phyloP scores from a whole-genome alignment of 2,113 vertebrate species.

The Balaeniceps rex region DNA sequence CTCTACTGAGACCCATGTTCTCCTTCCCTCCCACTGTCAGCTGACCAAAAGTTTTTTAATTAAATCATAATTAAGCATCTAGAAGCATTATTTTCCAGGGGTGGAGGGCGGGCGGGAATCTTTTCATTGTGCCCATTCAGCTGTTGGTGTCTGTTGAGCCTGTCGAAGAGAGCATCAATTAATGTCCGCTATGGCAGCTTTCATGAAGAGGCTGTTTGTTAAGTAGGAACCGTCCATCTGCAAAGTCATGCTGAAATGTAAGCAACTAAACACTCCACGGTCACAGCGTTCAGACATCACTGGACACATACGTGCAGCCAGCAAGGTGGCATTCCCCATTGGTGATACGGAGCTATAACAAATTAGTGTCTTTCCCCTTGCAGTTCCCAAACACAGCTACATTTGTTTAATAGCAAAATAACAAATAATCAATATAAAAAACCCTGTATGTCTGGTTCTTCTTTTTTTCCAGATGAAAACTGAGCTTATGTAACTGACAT shows the following conservation, averaged over 20 bases:
- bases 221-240: not conserved
- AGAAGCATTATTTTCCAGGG: not conserved
- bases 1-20: not conserved
- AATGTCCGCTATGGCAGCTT: not conserved
- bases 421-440: not conserved
- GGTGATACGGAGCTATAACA: not conserved
- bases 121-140: constrained; percentile 13
- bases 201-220: not conserved
- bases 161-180: not conserved
- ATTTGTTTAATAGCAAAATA: not conserved
- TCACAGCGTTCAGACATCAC: not conserved
- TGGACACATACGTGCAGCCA: not conserved
- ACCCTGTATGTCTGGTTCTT: accelerated
- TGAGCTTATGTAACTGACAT: not conserved
- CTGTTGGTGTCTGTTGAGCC: not conserved
- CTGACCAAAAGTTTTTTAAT: constrained; percentile 2
- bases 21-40: not conserved
- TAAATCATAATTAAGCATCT: constrained; percentile 37
- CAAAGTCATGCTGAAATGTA: not conserved
- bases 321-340: not conserved
- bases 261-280: not conserved
- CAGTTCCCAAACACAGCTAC: not conserved
- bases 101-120: not conserved
- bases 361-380: not conserved
- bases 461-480: not conserved